A percentile compares a stretch with the other conserved stretches of the same genome.
Conservation (phyloP, 2,888 invertebrate genomes). For the Desoria tigrina region DNA sequence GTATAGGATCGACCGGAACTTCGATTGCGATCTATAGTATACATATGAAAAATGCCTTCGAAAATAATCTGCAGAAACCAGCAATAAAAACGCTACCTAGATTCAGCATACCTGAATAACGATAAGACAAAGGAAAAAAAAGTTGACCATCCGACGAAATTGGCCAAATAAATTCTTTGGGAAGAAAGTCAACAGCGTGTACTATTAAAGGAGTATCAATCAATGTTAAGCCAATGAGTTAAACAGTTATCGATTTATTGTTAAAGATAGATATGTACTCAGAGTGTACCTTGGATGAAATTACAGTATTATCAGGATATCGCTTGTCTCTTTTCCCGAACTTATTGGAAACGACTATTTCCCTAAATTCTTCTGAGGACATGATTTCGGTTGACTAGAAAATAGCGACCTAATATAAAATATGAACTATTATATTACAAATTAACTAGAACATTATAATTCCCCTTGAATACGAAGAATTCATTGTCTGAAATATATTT, state of each 20-base stretch:
- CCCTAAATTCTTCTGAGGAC: neutral
- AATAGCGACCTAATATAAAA: no score
- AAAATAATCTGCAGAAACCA: slow-evolving; percentile 18
- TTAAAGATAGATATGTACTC: no score
- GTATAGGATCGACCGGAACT: slow-evolving; percentile 73
- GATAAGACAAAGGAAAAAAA: slow-evolving; percentile 76
- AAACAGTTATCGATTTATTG: no score
- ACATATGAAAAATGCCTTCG: no score
- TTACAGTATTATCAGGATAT: slow-evolving; percentile 22
- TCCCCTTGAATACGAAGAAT: no score
- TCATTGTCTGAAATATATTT: no score
- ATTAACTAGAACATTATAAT: no score
- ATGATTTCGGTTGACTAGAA: no score
- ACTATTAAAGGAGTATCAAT: slow-evolving; percentile 63
- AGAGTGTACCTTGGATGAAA: slow-evolving; percentile 23
- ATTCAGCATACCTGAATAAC: slow-evolving; percentile 69
- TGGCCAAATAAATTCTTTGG: slow-evolving; percentile 81
- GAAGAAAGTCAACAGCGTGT: slow-evolving; percentile 73
- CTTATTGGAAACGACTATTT: slow-evolving; percentile 1
- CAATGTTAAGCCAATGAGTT: no score
- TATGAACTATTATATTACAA: no score
- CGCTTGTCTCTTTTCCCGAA: neutral
- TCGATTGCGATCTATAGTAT: slow-evolving; percentile 56
- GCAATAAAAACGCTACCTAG: neutral
- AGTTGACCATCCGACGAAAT: slow-evolving; percentile 78